phyloP scores from a whole-genome alignment of 2,797 vertebrate species.

The Carcharodon carcharias region DNA sequence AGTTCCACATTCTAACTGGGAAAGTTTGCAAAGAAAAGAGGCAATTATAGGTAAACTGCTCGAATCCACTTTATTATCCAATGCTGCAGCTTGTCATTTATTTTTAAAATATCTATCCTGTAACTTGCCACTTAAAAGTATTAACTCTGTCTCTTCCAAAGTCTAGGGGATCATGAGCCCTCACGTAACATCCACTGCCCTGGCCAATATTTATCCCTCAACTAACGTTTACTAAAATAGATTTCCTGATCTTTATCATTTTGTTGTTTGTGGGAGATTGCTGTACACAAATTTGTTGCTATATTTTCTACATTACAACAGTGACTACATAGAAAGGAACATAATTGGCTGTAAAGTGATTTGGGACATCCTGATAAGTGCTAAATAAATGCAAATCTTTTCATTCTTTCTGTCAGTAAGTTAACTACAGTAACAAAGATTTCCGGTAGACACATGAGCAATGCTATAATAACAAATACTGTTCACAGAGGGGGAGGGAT shows the following conservation, averaged over 20 bases:
- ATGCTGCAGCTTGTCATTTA: not conserved
- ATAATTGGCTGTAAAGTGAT: not conserved
- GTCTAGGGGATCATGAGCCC: not conserved
- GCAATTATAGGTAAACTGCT: not conserved
- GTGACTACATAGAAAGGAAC: not conserved
- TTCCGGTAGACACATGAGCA: not conserved
- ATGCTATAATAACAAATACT: not conserved
- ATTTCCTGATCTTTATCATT: not conserved
- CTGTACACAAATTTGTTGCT: not conserved
- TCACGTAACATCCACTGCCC: not conserved
- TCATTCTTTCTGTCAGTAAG: not conserved
- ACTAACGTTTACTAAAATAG: not conserved
- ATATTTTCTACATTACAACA: not conserved
- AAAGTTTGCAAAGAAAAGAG: too few relatives aligned
- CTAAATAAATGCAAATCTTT: not conserved
- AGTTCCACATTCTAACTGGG: not conserved
- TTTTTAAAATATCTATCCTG: not conserved
- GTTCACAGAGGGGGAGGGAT: not conserved
- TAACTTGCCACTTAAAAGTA: not conserved
- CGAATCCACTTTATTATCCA: not conserved
- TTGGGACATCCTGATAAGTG: too few relatives aligned
- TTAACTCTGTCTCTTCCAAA: not conserved
- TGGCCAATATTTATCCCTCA: not conserved
- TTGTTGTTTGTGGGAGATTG: not conserved
- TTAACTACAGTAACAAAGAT: not conserved